Percentiles rank a stretch among this genome's conserved stretches.
Conservation (phyloP, 2,888 invertebrate species). For the Beris morrisii region DNA sequence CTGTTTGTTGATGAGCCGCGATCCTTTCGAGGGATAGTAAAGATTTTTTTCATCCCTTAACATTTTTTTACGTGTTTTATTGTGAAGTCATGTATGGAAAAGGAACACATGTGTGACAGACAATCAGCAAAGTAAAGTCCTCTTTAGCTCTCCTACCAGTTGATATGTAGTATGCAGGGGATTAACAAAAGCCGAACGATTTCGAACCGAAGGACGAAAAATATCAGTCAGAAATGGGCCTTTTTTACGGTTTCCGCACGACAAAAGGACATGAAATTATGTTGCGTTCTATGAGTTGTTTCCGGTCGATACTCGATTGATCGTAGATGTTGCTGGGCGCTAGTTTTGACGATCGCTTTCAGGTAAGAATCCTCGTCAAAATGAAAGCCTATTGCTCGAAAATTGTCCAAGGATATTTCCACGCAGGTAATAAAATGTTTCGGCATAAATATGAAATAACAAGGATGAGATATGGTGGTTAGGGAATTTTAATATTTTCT, state of each 20-base stretch:
- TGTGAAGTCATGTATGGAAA: not conserved
- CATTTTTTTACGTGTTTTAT: conserved; percentile 8
- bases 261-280: conserved; percentile 4
- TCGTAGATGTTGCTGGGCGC: not conserved
- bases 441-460: conserved; percentile 19
- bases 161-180: too few species aligned
- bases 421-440: conserved; percentile 4
- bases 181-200: too few species aligned
- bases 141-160: too few species aligned
- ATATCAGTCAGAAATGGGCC: too few species aligned
- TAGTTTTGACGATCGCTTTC: not conserved
- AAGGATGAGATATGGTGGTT: not conserved
- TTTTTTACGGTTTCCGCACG: too few species aligned
- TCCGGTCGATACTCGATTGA: conserved; percentile 18
- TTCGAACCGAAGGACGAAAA: too few species aligned
- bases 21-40: too few species aligned
- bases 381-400: not conserved
- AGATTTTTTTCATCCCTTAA: too few species aligned
- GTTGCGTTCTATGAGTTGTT: conserved; percentile 17
- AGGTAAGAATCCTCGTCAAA: conserved; percentile 9
- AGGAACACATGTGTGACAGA: not conserved
- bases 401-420: conserved; percentile 15
- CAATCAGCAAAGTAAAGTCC: too few species aligned
- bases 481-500: too few species aligned
- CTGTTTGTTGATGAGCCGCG: too few species aligned